A percentile compares a stretch with the other conserved stretches of the same genome.
phyloP scores from a whole-genome alignment of 1,140 invertebrate genomes.

The Tetraneura akinire region DNA sequence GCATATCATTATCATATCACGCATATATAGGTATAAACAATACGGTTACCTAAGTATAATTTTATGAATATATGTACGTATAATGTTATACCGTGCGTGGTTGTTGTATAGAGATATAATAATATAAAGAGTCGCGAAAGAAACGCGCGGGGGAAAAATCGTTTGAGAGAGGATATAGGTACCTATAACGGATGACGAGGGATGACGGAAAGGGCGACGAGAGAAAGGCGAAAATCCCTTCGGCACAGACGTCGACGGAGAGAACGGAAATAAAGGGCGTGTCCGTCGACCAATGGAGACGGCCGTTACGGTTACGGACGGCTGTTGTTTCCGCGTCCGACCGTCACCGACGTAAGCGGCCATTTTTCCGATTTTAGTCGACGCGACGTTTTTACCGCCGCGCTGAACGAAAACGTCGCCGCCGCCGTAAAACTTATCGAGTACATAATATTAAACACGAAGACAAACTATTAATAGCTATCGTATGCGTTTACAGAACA shows the following conservation, averaged over 20 bases:
- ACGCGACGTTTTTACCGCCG: background rate
- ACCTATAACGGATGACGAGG: background rate
- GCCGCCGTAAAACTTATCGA: background rate
- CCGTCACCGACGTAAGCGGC: background rate
- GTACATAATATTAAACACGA: no score
- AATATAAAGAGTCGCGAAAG: background rate
- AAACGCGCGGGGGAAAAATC: background rate
- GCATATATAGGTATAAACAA: no score
- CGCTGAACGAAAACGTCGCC: background rate
- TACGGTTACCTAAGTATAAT: no score
- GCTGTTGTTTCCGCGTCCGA: background rate
- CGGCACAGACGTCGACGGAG: background rate
- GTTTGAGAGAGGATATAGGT: background rate
- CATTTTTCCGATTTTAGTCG: background rate
- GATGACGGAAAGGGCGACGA: background rate
- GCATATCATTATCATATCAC: no score
- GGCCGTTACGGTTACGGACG: background rate
- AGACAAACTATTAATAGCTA: no score
- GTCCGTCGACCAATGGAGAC: constrained; percentile 16
- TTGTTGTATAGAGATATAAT: no score
- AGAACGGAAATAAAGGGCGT: background rate
- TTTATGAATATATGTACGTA: no score
- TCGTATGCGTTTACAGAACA: no score
- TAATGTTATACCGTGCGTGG: no score
- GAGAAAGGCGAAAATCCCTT: background rate